A percentile compares a stretch with the other conserved stretches of the same genome.
These are phyloP conservation scores for Sphaerodactylus townsendi DNA, from an alignment of 2,113 vertebrate species.

Conservation along the genomic window DNA sequence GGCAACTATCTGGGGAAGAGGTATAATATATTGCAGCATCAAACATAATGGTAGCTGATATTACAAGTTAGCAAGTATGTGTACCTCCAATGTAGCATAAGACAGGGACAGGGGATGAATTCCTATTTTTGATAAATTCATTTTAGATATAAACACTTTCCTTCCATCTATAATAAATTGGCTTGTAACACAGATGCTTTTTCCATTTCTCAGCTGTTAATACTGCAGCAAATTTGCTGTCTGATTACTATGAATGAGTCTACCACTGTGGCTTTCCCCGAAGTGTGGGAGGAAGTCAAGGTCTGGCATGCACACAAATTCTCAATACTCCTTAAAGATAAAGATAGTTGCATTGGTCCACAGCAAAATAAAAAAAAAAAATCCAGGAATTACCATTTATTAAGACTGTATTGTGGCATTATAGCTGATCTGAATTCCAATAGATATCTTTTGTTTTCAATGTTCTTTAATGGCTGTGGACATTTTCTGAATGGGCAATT, in stretches of 20 bases:
- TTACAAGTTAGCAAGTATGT: not conserved
- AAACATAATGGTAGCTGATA: not conserved
- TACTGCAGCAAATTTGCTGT: not conserved
- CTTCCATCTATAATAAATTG: not conserved
- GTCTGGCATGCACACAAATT: not conserved
- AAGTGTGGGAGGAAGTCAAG: not conserved
- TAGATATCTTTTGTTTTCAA: not conserved
- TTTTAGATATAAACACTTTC: not conserved
- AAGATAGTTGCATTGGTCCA: too few relatives aligned
- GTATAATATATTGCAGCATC: not conserved
- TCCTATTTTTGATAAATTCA: not conserved
- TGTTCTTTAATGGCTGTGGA: not conserved
- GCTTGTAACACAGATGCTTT: too few relatives aligned
- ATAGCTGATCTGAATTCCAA: too few relatives aligned
- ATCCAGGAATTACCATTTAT: too few relatives aligned
- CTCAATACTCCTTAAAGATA: too few relatives aligned
- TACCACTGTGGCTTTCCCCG: not conserved
- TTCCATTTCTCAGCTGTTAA: not conserved
- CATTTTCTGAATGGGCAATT: not conserved
- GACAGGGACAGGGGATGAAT: not conserved
- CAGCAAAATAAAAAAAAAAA: not conserved
- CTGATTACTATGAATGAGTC: not conserved
- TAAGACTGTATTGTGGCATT: too few relatives aligned
- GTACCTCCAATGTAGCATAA: too few relatives aligned
- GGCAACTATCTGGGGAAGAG: not conserved